Percentiles rank a stretch among this genome's conserved stretches.
Evolutionary conservation across 2,888 invertebrate species (phyloP).

Genomic region (Latrodectus elegans): DNA sequence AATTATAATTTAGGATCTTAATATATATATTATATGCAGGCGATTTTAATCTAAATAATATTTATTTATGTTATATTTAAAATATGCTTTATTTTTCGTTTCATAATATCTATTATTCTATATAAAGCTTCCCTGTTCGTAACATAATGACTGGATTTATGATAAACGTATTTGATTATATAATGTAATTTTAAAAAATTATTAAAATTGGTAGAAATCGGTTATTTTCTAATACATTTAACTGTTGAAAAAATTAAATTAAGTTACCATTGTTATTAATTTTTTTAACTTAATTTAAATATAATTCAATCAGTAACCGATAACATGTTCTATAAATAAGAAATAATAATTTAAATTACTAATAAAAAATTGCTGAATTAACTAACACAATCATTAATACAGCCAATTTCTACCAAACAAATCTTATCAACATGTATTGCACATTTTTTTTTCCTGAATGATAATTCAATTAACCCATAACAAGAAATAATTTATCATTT

Average conservation of each 20-base stretch:
- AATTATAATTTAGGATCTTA: too few relatives aligned
- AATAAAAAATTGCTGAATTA: too few relatives aligned
- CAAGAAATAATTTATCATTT: constrained; percentile 15
- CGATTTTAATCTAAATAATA: too few relatives aligned
- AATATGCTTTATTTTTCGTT: too few relatives aligned
- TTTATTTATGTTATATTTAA: too few relatives aligned
- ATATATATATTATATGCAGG: too few relatives aligned
- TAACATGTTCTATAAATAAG: not conserved
- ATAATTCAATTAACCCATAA: constrained; percentile 27
- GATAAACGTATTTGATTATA: not conserved
- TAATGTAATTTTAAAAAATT: not conserved
- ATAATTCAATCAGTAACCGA: not conserved
- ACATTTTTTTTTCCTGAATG: constrained; percentile 13
- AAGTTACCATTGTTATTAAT: not conserved
- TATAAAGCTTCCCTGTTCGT: not conserved
- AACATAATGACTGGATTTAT: not conserved
- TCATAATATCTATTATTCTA: too few relatives aligned
- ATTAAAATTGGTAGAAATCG: constrained; percentile 1
- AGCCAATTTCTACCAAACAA: constrained; percentile 48
- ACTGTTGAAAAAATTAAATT: not conserved
- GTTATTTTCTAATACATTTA: not conserved
- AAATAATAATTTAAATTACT: not conserved
- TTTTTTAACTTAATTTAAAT: not conserved
- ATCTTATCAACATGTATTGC: constrained; percentile 42
- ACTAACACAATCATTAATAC: not conserved